These are phyloP conservation scores for Phorcus lineatus DNA, from an alignment of 2,888 invertebrate genomes.

Conservation along the genomic window DNA sequence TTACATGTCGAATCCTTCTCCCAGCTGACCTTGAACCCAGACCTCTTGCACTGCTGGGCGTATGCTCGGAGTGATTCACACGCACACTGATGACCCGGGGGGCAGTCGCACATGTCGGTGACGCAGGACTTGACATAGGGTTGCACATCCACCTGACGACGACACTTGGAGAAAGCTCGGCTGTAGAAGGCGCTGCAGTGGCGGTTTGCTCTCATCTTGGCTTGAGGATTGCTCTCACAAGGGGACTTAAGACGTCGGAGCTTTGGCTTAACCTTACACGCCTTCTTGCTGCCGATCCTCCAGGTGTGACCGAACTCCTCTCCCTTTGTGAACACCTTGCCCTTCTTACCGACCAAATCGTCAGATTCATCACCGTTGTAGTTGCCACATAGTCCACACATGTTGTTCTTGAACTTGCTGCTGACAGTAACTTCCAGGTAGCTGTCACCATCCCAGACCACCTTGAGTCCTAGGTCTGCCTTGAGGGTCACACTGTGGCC, in stretches of 20 bases:
- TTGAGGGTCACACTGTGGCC: conserved; percentile 75
- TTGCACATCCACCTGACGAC: conserved; percentile 85
- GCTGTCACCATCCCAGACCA: conserved; percentile 95
- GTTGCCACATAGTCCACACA: conserved; percentile 96
- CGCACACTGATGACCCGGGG: conserved; percentile 84
- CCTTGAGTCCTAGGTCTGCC: conserved; percentile 82
- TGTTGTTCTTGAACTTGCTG: conserved; percentile 82
- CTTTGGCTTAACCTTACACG: conserved; percentile 62
- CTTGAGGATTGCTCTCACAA: conserved; percentile 53
- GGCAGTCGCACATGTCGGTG: conserved; percentile 92
- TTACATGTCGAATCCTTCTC: conserved; percentile 43
- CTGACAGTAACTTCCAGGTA: conserved; percentile 90
- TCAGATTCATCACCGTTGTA: conserved; percentile 91
- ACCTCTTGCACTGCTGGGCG: conserved; percentile 88
- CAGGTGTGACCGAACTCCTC: conserved; percentile 90
- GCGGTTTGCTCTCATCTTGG: conserved; percentile 56
- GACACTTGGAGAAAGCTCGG: conserved; percentile 84
- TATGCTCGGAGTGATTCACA: conserved; percentile 94
- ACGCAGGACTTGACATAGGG: conserved; percentile 87
- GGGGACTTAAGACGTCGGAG: conserved; percentile 47
- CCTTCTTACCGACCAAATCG: conserved; percentile 80
- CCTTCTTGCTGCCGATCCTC: conserved; percentile 86
- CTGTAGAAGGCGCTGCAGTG: conserved; percentile 79
- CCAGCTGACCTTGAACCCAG: conserved; percentile 79
- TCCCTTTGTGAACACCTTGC: conserved; percentile 80